Evolutionary conservation across 2,113 vertebrate species (phyloP).

Genomic region (Procapra przewalskii): DNA sequence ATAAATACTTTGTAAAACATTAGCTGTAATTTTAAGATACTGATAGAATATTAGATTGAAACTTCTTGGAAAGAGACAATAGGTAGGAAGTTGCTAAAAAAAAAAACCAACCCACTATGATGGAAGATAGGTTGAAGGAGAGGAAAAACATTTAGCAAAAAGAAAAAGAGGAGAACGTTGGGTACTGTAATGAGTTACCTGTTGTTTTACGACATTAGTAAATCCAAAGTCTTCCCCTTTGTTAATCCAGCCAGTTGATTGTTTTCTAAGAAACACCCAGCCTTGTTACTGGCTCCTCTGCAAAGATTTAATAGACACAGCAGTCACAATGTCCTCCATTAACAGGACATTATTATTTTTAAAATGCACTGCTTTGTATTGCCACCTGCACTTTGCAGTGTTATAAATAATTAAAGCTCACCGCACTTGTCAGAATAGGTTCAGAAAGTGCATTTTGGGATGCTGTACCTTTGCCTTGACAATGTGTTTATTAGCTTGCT

Average conservation of each 20-base stretch:
- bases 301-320: constrained; percentile 9
- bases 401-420: constrained; percentile 52
- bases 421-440: constrained; percentile 17
- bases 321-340: background rate
- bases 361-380: constrained; percentile 23
- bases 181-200: background rate
- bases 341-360: constrained; percentile 35
- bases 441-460: constrained; percentile 39
- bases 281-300: background rate
- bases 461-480: constrained; percentile 40
- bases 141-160: background rate
- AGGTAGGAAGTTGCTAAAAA: background rate
- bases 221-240: background rate
- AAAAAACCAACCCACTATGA: background rate
- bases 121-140: background rate
- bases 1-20: background rate
- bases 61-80: constrained; percentile 17
- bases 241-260: background rate
- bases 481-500: constrained; percentile 48
- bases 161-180: background rate
- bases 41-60: constrained; percentile 17
- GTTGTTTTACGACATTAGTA: background rate
- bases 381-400: constrained; percentile 27
- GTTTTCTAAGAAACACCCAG: background rate
- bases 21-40: constrained; percentile 5